phyloP scores from a whole-genome alignment of 2,888 invertebrate species.

The Ophioninae sp. region DNA sequence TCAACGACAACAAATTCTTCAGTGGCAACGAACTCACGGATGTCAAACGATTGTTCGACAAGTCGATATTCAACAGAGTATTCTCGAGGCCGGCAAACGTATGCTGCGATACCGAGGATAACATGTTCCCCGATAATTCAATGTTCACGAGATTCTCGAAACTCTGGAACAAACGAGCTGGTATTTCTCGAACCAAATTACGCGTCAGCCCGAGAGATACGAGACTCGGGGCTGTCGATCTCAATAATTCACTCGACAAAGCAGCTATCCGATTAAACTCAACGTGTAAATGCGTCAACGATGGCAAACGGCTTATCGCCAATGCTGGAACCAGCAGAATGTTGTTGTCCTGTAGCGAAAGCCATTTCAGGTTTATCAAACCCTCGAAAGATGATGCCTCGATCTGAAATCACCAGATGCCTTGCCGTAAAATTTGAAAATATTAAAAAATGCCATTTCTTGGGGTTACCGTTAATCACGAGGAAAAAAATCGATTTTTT shows the following conservation, averaged over 20 bases:
- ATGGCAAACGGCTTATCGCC: conserved; percentile 90
- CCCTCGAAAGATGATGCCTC: conserved; percentile 95
- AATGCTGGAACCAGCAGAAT: conserved; percentile 92
- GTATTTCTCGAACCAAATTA: conserved; percentile 93
- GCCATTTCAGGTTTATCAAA: conserved; percentile 87
- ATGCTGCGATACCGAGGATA: conserved; percentile 87
- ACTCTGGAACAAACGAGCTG: conserved; percentile 89
- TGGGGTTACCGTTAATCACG: too few relatives aligned
- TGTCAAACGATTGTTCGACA: conserved; percentile 89
- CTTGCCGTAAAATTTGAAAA: conserved; percentile 9
- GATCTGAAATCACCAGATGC: conserved; percentile 85
- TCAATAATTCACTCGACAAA: conserved; percentile 89
- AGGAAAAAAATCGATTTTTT: too few relatives aligned
- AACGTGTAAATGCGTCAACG: conserved; percentile 87
- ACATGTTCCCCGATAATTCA: conserved; percentile 90
- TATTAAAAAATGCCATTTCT: too few relatives aligned
- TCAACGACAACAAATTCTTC: conserved; percentile 86
- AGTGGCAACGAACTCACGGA: conserved; percentile 86
- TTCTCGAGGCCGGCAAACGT: conserved; percentile 90
- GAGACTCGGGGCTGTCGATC: conserved; percentile 86
- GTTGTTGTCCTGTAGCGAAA: conserved; percentile 93
- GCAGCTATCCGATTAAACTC: conserved; percentile 95
- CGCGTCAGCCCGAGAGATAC: conserved; percentile 90
- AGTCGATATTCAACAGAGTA: conserved; percentile 86
- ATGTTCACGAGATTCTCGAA: conserved; percentile 88